phyloP scores from a whole-genome alignment of 2,797 vertebrate genomes.

The Crenuchus spilurus region DNA sequence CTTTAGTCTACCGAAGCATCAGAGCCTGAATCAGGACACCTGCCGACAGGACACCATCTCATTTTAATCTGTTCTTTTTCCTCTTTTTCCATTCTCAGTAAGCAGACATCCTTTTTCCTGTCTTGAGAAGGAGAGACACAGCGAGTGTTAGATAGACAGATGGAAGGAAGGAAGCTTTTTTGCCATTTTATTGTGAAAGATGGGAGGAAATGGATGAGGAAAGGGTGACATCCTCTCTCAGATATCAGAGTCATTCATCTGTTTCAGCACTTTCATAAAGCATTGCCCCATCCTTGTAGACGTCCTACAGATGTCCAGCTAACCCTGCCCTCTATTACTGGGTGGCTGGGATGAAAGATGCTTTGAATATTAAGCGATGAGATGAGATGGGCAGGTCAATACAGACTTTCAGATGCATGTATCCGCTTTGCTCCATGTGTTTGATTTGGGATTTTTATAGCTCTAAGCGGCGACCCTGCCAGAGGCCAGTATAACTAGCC shows the following conservation, averaged over 20 bases:
- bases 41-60: constrained; percentile 5
- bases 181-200: neutral
- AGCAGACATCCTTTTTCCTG: constrained; percentile 46
- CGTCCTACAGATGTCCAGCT: neutral
- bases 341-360: neutral
- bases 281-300: neutral
- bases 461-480: constrained; percentile 12
- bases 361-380: neutral
- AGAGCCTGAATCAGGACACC: constrained; percentile 9
- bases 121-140: neutral
- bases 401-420: constrained; percentile 9
- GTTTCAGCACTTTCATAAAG: constrained; percentile 2
- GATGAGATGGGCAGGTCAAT: constrained; percentile 7
- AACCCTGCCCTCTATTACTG: neutral
- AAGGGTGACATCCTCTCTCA: constrained; percentile 40
- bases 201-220: constrained; percentile 34
- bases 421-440: constrained; percentile 11
- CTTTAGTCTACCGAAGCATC: neutral
- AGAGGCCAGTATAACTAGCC: constrained; percentile 37
- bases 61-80: neutral
- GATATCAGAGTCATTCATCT: constrained; percentile 24
- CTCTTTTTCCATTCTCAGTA: constrained; percentile 22
- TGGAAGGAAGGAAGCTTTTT: constrained; percentile 4
- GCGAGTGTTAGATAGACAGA: neutral
- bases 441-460: constrained; percentile 25